Evolutionary conservation across 2,888 invertebrate species (phyloP).

Genomic region (Acrobeloides nanus): DNA sequence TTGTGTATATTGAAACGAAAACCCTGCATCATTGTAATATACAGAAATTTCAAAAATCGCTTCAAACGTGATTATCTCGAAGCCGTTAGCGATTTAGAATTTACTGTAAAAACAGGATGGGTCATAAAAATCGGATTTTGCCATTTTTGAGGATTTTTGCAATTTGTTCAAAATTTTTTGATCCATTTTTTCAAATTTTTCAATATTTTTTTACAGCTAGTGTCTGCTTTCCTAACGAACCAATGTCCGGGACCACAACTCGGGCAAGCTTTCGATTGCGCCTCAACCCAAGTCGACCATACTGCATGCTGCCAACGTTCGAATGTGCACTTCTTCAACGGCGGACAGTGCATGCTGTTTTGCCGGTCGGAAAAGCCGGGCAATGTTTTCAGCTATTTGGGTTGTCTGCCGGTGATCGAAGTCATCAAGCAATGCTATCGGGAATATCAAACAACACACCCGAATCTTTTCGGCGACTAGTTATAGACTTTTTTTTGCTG

Average conservation of each 20-base stretch:
- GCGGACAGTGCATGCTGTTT: conserved; percentile 48
- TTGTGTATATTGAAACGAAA: too few relatives aligned
- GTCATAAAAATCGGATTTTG: background rate
- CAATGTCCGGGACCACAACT: conserved; percentile 49
- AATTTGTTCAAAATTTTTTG: too few relatives aligned
- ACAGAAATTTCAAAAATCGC: too few relatives aligned
- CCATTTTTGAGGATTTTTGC: conserved; percentile 10
- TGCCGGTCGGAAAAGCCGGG: conserved; percentile 44
- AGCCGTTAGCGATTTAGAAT: too few relatives aligned
- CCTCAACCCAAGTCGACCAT: conserved; percentile 43
- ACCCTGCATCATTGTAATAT: too few relatives aligned
- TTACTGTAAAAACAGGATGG: background rate
- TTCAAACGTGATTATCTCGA: too few relatives aligned
- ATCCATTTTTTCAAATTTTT: background rate
- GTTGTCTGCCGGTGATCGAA: conserved; percentile 28
- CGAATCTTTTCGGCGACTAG: conserved; percentile 49
- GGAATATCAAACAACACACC: conserved; percentile 36
- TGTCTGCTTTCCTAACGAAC: conserved; percentile 40
- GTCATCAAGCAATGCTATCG: conserved; percentile 32
- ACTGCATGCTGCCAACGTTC: conserved; percentile 33
- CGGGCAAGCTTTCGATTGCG: conserved; percentile 48
- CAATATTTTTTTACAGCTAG: conserved; percentile 28
- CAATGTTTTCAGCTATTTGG: conserved; percentile 46
- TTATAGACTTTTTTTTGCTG: background rate
- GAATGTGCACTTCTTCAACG: conserved; percentile 32